Evolutionary conservation across 2,113 vertebrate species (phyloP).

Genomic region (Cyprinodon tularosa): DNA sequence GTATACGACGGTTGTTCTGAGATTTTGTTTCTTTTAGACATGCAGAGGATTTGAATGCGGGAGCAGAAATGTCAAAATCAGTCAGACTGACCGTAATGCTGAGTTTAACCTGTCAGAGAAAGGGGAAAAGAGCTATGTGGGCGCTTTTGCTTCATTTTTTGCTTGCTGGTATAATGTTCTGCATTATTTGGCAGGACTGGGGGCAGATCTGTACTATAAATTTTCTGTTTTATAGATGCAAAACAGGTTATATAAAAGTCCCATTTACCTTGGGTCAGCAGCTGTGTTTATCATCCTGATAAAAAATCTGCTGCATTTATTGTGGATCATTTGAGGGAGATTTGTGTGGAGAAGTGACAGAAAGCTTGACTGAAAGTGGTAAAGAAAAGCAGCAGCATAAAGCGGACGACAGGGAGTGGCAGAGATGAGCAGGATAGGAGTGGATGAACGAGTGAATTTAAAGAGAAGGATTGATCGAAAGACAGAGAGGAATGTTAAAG

Average conservation of each 20-base stretch:
- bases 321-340: background rate
- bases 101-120: background rate
- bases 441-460: background rate
- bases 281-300: background rate
- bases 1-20: background rate
- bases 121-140: background rate
- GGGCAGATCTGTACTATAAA: background rate
- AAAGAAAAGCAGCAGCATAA: background rate
- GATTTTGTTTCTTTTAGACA: background rate
- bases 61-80: background rate
- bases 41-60: background rate
- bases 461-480: constrained; percentile 4
- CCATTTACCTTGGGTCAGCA: background rate
- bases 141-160: background rate
- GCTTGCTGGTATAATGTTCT: background rate
- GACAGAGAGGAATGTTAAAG: background rate
- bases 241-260: background rate
- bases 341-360: background rate
- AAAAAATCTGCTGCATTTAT: background rate
- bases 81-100: background rate
- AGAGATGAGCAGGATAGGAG: background rate
- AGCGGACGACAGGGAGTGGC: background rate
- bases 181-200: background rate
- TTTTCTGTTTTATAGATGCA: background rate
- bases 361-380: background rate